phyloP scores from a whole-genome alignment of 2,113 vertebrate species.

The Elephas maximus region DNA sequence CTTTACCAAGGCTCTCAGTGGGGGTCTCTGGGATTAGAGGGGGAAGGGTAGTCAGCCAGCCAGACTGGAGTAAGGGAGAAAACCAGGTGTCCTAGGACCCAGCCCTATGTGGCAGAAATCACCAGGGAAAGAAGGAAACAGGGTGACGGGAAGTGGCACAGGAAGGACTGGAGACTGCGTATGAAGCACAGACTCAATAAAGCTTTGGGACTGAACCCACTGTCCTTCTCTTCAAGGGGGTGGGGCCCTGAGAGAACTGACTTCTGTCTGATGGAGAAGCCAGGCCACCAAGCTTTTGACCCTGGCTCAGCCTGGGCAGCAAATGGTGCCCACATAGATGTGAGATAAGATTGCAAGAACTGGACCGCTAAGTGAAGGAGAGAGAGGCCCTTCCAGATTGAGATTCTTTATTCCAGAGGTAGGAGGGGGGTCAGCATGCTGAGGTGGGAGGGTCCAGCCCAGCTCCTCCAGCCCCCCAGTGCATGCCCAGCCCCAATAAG shows the following conservation, averaged over 20 bases:
- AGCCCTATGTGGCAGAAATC: background rate
- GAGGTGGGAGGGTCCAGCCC: slow-evolving; percentile 78
- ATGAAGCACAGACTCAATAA: slow-evolving; percentile 63
- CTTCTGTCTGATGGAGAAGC: background rate
- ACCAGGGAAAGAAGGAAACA: background rate
- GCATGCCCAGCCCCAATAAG: slow-evolving; percentile 78
- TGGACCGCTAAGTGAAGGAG: background rate
- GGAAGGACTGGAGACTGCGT: background rate
- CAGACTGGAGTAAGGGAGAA: background rate
- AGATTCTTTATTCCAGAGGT: slow-evolving; percentile 81
- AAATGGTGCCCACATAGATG: background rate
- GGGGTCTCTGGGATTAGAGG: background rate
- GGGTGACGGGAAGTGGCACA: background rate
- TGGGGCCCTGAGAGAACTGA: background rate
- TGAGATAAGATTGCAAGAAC: background rate
- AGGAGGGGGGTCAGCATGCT: slow-evolving; percentile 76
- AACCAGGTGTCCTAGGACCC: background rate
- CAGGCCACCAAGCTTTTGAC: background rate
- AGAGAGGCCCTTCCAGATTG: slow-evolving; percentile 21
- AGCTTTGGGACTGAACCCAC: slow-evolving; percentile 52
- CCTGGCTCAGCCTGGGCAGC: background rate
- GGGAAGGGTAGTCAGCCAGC: background rate
- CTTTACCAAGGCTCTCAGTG: background rate
- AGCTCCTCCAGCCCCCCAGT: slow-evolving; percentile 72
- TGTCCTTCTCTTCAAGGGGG: background rate